Conservation (phyloP, 1,140 invertebrate species). For the Branchinecta lynchi region DNA sequence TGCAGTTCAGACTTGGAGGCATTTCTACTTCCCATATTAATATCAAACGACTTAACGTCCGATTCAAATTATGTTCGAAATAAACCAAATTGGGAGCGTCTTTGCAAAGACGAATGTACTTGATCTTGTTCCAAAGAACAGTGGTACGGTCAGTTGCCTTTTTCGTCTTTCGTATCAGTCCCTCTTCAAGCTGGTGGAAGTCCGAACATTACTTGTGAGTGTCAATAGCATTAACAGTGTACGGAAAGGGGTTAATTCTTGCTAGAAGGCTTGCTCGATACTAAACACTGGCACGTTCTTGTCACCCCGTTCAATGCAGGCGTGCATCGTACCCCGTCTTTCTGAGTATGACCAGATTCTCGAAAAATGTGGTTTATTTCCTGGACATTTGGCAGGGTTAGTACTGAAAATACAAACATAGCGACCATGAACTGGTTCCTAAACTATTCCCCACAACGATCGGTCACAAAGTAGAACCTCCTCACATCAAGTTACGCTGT, state of each 20-base stretch:
- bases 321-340: background rate
- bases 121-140: constrained; percentile 7
- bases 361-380: constrained; percentile 7
- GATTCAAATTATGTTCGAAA: background rate
- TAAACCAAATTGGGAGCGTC: constrained; percentile 4
- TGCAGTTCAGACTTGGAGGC: background rate
- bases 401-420: background rate
- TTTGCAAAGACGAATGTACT: background rate
- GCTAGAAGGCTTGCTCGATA: constrained; percentile 1
- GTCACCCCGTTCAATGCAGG: background rate
- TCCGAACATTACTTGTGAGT: background rate
- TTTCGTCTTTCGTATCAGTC: background rate
- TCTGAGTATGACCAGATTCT: background rate
- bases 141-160: constrained; percentile 10
- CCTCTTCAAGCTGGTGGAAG: constrained; percentile 4
- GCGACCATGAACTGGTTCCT: constrained; percentile 4
- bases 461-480: constrained; percentile 1
- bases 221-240: constrained; percentile 6
- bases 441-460: constrained; percentile 9
- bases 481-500: no score
- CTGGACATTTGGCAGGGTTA: constrained; percentile 5
- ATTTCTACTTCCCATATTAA: background rate
- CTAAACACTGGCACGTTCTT: constrained; percentile 9
- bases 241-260: constrained; percentile 5
- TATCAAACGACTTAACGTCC: constrained; percentile 2